These are phyloP conservation scores for Synanthedon vespiformis DNA, from an alignment of 2,888 invertebrate species.

Conservation along the genomic window DNA sequence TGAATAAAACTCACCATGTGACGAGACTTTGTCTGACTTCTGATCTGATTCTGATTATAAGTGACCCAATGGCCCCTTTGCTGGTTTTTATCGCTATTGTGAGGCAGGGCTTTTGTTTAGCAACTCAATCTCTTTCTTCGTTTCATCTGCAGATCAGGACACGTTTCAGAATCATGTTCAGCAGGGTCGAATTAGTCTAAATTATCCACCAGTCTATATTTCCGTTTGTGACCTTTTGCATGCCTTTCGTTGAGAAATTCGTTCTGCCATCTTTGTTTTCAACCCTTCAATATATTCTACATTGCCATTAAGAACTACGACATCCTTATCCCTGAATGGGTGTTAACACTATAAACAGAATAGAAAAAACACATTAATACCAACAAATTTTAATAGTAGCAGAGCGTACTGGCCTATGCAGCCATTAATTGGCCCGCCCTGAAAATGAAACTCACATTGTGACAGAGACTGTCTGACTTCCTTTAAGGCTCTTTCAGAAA, in stretches of 20 bases:
- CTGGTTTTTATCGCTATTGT: no score
- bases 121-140: no score
- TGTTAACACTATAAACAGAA: constrained; percentile 82
- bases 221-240: constrained; percentile 71
- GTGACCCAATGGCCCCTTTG: no score
- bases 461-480: constrained; percentile 82
- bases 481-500: constrained; percentile 94
- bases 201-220: no score
- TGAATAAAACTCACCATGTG: no score
- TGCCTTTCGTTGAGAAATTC: constrained; percentile 76
- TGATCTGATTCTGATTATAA: no score
- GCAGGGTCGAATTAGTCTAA: no score
- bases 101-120: no score
- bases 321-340: constrained; percentile 80
- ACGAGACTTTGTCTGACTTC: no score
- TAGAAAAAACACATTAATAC: constrained; percentile 3
- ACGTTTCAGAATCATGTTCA: no score
- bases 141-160: no score
- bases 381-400: neutral
- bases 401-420: neutral
- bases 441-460: constrained; percentile 35
- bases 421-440: no score
- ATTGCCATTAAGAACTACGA: constrained; percentile 89
- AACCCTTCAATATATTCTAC: constrained; percentile 81
- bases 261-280: constrained; percentile 73